Base-by-base conservation (phyloP, 2,797 vertebrate species). In the Anguilla anguilla region DNA sequence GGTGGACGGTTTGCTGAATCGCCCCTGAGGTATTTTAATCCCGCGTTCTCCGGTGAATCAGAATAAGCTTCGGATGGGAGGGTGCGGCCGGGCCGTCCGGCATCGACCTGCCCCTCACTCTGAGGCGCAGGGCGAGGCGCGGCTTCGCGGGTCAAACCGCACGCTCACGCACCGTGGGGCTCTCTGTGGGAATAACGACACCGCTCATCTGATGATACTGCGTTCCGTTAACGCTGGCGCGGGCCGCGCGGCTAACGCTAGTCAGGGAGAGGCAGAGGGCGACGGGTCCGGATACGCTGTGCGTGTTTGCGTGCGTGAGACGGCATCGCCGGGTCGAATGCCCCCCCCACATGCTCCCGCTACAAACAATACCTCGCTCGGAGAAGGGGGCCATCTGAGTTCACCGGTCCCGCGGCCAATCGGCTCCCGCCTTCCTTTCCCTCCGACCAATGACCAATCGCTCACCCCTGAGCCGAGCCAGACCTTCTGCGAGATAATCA, bases 401-500 rank as follows among this genome's bases (percentile, higher is more conserved):
- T 35, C 89, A 90, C 91, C 90, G 89, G 89, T 72, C 88, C 84
- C 9, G 67, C 92, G 92, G 88, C 92, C 92, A 91, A 89, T 2
- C 9, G 88, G 89, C 91, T 93, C 86, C 91, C 7, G 61, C 87
- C 93, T 90, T 92, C 91, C 88, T 88, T n/a, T 81, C 86, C 87
- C 81, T 55, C 81, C 5, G 61, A 67, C 61, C 86, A 88, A 83
- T 88, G 83, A 53, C 91, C 89, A 89, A 89, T 92, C 61, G 85
- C 15, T 51, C 31, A 84, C 69, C 0, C 43, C 87, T 77, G 19
- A 0, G 46, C 86, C 31, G 77, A 91, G 87, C 89, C 22, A 25
- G 89, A 91, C 90, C 89, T 89, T 91, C 91, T 90, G 90, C 90
- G 90, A 88, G 92, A 93, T 92, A 91, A 92, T 91, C 91, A 87